Base-by-base conservation (phyloP, 1,140 invertebrate genomes). In the Chionoecetes opilio region DNA sequence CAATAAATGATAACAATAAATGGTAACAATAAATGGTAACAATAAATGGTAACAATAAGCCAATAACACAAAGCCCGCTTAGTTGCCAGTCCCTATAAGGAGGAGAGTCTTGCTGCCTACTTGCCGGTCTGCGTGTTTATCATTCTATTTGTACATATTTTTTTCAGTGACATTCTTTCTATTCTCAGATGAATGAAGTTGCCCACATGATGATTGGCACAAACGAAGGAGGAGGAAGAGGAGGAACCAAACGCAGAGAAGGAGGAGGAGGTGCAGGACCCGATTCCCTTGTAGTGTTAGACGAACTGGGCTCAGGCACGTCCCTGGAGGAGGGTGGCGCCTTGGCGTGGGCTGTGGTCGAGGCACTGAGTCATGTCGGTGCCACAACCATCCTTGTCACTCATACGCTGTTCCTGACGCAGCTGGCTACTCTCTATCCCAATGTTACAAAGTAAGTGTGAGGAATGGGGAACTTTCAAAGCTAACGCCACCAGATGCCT, bases 271-370 rank as follows among this genome's bases (percentile, higher is more conserved):
- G 0, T 17, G 94, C 94, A 17, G 98, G 98, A 0, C 96, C 97
- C n/a, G 97, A 97, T 3, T 98, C 98, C 63, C 97, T 99, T 84
- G 97, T 99, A 17, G 98, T 99, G 86, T 98, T 99, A 94, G 99
- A 99, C 97, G 99, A 99, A 97, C 97, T 99, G 14, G 98, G 99
- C 96, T 97, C 98, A 97, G 98, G 98, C 2, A 99, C 99, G 0
- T 98, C 98, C 93, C 97, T 97, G n/a, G 98, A 99, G 96, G 99
- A 99, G 97, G 99, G 99, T 2, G 98, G 98, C 0, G 98, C 98
- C 94, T 97, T 99, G 88, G 98, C 98, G 85, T 99, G 98, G 98
- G 98, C 98, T 0, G 98, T 99, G 93, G 98, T 98, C 96, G 98
- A 99, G 97, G 97, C 98, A 95, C 97, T 99, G 3, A 96, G 98